Percentiles rank a stretch among this genome's conserved stretches.
Conservation (phyloP, 1,140 invertebrate genomes). For the Cherax quadricarinatus region DNA sequence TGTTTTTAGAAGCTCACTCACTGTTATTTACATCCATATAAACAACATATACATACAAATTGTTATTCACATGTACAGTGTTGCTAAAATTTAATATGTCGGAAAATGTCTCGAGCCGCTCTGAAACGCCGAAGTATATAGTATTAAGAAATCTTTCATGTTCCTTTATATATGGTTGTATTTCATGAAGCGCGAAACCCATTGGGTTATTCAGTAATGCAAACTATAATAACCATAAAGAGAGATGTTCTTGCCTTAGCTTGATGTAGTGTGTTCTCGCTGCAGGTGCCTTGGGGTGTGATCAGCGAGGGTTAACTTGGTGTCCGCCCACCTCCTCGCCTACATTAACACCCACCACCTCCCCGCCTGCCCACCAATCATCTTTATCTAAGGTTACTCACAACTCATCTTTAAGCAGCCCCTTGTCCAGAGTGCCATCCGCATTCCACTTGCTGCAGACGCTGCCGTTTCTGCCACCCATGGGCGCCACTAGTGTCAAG, state of each 20-base stretch:
- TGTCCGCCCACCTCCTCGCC: constrained; percentile 53
- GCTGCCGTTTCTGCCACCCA: constrained; percentile 40
- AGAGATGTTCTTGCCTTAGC: too few relatives aligned
- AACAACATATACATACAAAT: too few relatives aligned
- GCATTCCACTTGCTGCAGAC: constrained; percentile 48
- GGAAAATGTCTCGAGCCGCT: too few relatives aligned
- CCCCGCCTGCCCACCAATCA: constrained; percentile 60
- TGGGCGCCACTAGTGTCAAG: not conserved
- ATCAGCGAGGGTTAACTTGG: constrained; percentile 40
- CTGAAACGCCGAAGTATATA: too few relatives aligned
- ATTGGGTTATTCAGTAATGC: too few relatives aligned
- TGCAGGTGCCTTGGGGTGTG: constrained; percentile 32
- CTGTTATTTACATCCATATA: not conserved
- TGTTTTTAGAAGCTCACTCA: not conserved
- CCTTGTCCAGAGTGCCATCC: constrained; percentile 19
- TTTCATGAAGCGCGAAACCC: too few relatives aligned
- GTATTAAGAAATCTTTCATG: too few relatives aligned
- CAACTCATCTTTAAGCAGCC: constrained; percentile 24
- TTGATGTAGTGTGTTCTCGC: constrained; percentile 31
- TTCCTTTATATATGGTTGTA: not conserved
- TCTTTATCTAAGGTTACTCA: not conserved
- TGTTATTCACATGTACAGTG: too few relatives aligned
- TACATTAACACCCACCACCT: constrained; percentile 31
- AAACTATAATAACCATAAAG: too few relatives aligned
- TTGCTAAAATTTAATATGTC: too few relatives aligned